Evolutionary conservation across 2,888 invertebrate genomes (phyloP), one percentile per base, ranked within the genome.

Genomic region (Melipona bicolor): DNA sequence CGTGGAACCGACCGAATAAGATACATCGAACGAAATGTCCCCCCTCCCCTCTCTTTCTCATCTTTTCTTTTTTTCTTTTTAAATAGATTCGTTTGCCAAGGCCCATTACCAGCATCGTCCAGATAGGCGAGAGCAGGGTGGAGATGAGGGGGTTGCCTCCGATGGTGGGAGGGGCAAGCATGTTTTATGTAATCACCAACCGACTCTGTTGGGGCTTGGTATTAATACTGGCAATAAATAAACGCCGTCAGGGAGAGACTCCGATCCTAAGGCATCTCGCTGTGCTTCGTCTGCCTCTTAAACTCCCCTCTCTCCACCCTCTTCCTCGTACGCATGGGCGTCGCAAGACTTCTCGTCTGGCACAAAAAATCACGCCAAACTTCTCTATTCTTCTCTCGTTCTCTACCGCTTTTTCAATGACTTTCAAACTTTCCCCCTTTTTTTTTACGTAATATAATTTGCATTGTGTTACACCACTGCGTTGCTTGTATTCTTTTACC

Each of bases 181-280:
- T 91, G 92, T 91, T 93, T 93, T 93, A 92, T 92, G 92, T 93
- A 93, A 93, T 91, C 91, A 91, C 89, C 91, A 85, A 85, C 87
- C 90, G 89, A 90, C 91, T 91, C 89, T 85, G 89, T 89, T 32
- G 90, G 89, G 90, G 88, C 89, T 91, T 86, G 90, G 92, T 92
- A 92, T 92, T 92, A 93, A 93, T 93, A 92, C 92, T 87, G 88
- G 91, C 90, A 91, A 92, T 92, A 93, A 92, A 93, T 92, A 92
- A 92, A 90, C 89, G 91, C 90, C 88, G 87, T 88, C 89, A 88
- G 88, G 90, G 89, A 88, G 85, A 87, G 86, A 88, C 85, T 84
- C 11, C 85, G 81, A 85, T 85, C 85, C 85, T 85, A 79, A 85
- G 85, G 85, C 85, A 85, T 85, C 87, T 87, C 69, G 75, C 84